Conservation (phyloP, 30 jellyfish, hydroid and myxozoan genomes). For the Turritopsis rubra region DNA sequence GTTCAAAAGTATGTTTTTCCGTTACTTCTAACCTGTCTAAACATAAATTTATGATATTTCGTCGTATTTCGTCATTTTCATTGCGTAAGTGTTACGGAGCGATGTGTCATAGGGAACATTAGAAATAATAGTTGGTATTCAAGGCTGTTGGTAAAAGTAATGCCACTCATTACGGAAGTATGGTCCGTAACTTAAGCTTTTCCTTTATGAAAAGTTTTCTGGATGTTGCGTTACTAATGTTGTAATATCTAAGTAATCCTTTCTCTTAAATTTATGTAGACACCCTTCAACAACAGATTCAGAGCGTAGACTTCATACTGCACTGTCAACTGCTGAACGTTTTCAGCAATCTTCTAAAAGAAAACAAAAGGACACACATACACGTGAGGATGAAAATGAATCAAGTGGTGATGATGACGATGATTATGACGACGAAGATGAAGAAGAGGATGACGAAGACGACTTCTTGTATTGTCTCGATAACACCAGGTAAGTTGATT, state of each 20-base stretch:
- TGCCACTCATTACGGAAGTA: no score
- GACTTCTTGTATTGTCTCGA: conserved; percentile 41
- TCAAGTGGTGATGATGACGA: conserved; percentile 34
- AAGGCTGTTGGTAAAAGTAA: no score
- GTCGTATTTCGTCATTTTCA: background rate
- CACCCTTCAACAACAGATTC: conserved; percentile 72
- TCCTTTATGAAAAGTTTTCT: no score
- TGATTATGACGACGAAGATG: background rate
- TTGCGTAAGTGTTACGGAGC: no score
- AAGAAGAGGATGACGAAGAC: conserved; percentile 36
- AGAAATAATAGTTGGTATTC: no score
- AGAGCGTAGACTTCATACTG: conserved; percentile 55
- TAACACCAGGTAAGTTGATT: conserved; percentile 49
- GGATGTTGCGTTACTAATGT: no score
- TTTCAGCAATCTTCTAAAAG: conserved; percentile 26
- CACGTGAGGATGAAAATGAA: conserved; percentile 46
- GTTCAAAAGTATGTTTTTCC: background rate
- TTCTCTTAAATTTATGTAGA: conserved; percentile 31
- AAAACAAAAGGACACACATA: conserved; percentile 28
- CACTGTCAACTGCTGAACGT: conserved; percentile 48
- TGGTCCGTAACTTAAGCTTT: no score
- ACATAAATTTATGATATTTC: no score
- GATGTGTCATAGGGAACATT: no score
- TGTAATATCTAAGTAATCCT: no score
- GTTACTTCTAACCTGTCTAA: background rate